Evolutionary conservation across 92 coral and sea anemone species (phyloP).

Genomic region (Epizoanthus stellaris): DNA sequence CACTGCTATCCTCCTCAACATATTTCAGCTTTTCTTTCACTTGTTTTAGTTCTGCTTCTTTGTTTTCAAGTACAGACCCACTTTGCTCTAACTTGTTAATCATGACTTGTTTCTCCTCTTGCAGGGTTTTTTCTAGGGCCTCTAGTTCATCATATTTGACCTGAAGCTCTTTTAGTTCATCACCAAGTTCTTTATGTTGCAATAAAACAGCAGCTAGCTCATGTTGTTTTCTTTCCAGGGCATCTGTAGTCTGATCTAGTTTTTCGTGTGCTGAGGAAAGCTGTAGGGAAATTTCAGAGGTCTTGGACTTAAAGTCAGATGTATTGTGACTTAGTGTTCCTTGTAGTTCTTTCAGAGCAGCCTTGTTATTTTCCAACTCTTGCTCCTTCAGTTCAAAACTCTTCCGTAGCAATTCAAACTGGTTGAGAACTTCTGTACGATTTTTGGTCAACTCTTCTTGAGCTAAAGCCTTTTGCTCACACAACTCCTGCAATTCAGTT

Average conservation of each 20-base stretch:
- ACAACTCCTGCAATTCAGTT: background rate
- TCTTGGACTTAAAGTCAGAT: conserved; percentile 20
- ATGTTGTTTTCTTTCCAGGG: conserved; percentile 36
- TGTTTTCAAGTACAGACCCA: conserved; percentile 52
- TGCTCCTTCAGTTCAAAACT: conserved; percentile 14
- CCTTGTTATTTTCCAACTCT: background rate
- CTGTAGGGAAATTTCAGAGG: conserved; percentile 26
- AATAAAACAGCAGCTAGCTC: conserved; percentile 46
- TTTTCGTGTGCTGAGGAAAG: conserved; percentile 46
- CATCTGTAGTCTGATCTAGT: conserved; percentile 32
- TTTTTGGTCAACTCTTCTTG: background rate
- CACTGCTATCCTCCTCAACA: conserved; percentile 5
- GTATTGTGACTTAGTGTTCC: conserved; percentile 20
- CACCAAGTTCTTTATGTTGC: conserved; percentile 31
- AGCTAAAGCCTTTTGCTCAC: background rate
- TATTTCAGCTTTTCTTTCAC: conserved; percentile 21
- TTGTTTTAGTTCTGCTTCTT: conserved; percentile 56
- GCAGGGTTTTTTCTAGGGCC: conserved; percentile 22
- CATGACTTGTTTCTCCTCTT: conserved; percentile 45
- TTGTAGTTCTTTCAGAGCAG: conserved; percentile 28
- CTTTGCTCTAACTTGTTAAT: conserved; percentile 41
- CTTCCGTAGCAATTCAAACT: conserved; percentile 15
- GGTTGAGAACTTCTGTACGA: background rate
- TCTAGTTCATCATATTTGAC: conserved; percentile 53
- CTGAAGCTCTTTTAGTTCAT: conserved; percentile 50